Conservation (phyloP, 2,888 invertebrate genomes). For the Ischnus inquisitorius region DNA sequence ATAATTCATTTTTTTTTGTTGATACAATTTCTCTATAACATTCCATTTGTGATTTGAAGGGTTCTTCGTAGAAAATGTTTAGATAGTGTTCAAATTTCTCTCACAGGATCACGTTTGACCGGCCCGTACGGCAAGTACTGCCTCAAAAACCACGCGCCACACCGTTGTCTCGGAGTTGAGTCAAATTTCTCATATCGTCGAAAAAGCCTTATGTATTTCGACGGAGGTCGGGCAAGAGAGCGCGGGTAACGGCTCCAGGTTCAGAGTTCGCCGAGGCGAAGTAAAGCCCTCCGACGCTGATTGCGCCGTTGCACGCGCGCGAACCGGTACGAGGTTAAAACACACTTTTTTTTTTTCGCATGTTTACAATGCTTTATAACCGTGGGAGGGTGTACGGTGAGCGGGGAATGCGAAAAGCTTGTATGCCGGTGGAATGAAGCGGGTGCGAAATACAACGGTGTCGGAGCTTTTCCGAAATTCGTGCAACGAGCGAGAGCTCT, state of each 20-base stretch:
- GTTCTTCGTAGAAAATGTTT: too few species aligned
- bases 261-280: conserved; percentile 60
- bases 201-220: conserved; percentile 1
- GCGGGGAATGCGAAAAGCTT: conserved; percentile 14
- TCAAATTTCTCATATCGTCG: neutral
- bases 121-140: too few species aligned
- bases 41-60: too few species aligned
- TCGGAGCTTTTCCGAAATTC: conserved; percentile 38
- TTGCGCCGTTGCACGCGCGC: conserved; percentile 65
- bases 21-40: too few species aligned
- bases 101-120: too few species aligned
- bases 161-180: too few species aligned
- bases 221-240: conserved; percentile 15
- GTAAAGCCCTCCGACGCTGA: conserved; percentile 59
- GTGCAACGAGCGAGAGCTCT: neutral
- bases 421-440: conserved; percentile 4
- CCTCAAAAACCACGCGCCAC: too few species aligned
- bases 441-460: conserved; percentile 10
- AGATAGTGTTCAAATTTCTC: too few species aligned
- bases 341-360: conserved; percentile 10
- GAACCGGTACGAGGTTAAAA: conserved; percentile 1
- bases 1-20: too few species aligned
- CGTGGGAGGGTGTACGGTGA: conserved; percentile 28
- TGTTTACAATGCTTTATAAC: conserved; percentile 59
- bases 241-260: conserved; percentile 25